A percentile compares a stretch with the other conserved stretches of the same genome.
Evolutionary conservation across 1,140 invertebrate genomes (phyloP).

Genomic region (Drosophila nigrodunni): DNA sequence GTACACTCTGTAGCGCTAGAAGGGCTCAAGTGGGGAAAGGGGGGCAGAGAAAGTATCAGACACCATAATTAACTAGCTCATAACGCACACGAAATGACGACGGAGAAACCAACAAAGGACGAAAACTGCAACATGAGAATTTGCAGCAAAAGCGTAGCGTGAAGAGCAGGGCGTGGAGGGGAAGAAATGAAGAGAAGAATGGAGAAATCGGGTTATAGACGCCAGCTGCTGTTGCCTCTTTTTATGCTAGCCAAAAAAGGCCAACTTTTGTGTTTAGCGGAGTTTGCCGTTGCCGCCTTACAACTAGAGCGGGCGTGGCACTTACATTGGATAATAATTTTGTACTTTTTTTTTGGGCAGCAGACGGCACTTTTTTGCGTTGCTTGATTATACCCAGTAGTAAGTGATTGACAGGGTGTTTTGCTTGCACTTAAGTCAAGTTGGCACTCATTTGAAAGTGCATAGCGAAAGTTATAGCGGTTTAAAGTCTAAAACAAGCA

Average conservation of each 20-base stretch:
- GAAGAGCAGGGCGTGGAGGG: too few species aligned
- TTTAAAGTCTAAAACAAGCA: too few species aligned
- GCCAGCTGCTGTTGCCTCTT: constrained; percentile 53
- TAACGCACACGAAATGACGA: constrained; percentile 60
- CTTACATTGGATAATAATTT: constrained; percentile 54
- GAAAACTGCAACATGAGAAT: constrained; percentile 1
- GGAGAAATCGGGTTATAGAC: background rate
- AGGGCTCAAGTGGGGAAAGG: constrained; percentile 16
- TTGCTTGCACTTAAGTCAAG: too few species aligned
- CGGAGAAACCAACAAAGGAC: constrained; percentile 20
- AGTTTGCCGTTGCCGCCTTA: constrained; percentile 3
- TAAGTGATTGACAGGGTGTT: too few species aligned
- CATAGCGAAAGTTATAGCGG: too few species aligned
- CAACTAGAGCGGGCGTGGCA: constrained; percentile 48
- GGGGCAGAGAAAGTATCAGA: constrained; percentile 70
- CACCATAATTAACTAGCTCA: constrained; percentile 81
- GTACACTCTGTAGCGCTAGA: background rate
- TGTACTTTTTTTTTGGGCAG: constrained; percentile 33
- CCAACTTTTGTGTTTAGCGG: constrained; percentile 44
- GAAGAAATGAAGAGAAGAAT: background rate
- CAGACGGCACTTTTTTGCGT: constrained; percentile 26
- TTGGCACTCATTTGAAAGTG: too few species aligned
- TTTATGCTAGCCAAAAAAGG: constrained; percentile 17
- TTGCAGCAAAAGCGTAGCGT: constrained; percentile 4
- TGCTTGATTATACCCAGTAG: background rate